Base-by-base conservation (phyloP, 2,113 vertebrate species). In the Ifrita kowaldi region DNA sequence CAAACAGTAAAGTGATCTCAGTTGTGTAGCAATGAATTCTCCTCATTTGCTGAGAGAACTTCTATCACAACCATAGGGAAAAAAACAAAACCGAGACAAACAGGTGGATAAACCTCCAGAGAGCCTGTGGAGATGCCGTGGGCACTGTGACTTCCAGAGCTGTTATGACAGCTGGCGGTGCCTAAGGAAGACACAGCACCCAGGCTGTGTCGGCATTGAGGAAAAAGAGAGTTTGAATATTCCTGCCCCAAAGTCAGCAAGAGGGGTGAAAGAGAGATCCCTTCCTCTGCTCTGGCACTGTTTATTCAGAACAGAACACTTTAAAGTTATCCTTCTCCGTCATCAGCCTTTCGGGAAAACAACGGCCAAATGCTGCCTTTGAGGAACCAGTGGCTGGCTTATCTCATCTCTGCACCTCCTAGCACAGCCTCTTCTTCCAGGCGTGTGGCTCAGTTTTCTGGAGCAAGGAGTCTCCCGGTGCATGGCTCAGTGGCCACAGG, bases 111-210 rank as follows among this genome's bases (percentile, higher is more conserved):
- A 68, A 50, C 14, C 35, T 63, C 19, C 8, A 4, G 46, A 83
- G 42, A 70, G 68, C 71, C 52, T 41, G 39, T 5, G 41, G 77
- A 82, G 69, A 71, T 60, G 80, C 49, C 0, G 0, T 0, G 7
- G 62, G 84, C 42, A 84, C 60, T 49, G 9, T 26, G 27, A 32
- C 35, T 84, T 56, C 30, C 41, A 69, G 74, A 85, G 41, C 32
- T 87, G 49, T 32, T 50, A 14, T 0, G 1, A n/a, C 5, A 35
- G 68, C 56, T 33, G 13, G 26, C 0, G 1, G 33, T 32, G 47
- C 35, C 16, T 16, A 16, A 57, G 67, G 53, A 91, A 68, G 12
- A 35, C 56, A 28, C n/a, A 39, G 32, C 32, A 2, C 47, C 11
- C 55, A 28, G 42, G 64, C 23, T 71, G 8, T 14, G 16, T 1